Conservation (phyloP, 1,140 invertebrate genomes). For the Neocloeon triangulifer region DNA sequence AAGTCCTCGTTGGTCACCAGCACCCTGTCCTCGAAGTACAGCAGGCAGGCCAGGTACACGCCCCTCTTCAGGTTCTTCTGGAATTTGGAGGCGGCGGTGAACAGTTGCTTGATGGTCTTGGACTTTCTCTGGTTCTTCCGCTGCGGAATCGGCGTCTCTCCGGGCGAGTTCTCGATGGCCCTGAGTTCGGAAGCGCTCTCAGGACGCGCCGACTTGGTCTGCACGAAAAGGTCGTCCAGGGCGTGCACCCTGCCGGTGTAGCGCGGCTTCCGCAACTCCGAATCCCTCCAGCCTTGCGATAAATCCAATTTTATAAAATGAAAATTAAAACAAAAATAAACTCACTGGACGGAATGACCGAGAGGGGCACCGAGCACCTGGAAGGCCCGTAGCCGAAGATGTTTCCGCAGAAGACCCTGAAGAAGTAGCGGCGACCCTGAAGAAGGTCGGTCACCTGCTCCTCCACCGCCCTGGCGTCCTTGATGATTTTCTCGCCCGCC, state of each 20-base stretch:
- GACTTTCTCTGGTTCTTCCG: slow-evolving; percentile 52
- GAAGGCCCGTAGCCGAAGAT: slow-evolving; percentile 74
- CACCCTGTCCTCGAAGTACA: slow-evolving; percentile 87
- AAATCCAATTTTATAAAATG: neutral
- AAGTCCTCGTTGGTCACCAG: slow-evolving; percentile 91
- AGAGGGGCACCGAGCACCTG: slow-evolving; percentile 45
- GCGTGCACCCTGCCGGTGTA: slow-evolving; percentile 42
- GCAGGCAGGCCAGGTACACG: slow-evolving; percentile 72
- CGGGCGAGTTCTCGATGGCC: slow-evolving; percentile 12
- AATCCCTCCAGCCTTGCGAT: slow-evolving; percentile 47
- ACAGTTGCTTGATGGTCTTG: slow-evolving; percentile 81
- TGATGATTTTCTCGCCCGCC: slow-evolving; percentile 44
- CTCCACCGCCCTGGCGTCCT: slow-evolving; percentile 33
- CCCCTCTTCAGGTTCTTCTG: slow-evolving; percentile 83
- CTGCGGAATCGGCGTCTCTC: slow-evolving; percentile 31
- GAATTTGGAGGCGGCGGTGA: slow-evolving; percentile 84
- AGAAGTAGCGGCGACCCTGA: slow-evolving; percentile 65
- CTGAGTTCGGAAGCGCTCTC: slow-evolving; percentile 26
- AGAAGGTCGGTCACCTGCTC: slow-evolving; percentile 33
- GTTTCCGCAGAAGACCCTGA: slow-evolving; percentile 67
- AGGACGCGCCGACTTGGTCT: slow-evolving; percentile 37
- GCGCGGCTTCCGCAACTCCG: slow-evolving; percentile 40
- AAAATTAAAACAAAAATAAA: neutral
- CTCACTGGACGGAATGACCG: slow-evolving; percentile 75
- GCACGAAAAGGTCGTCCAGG: slow-evolving; percentile 51